phyloP scores from a whole-genome alignment of 2,113 vertebrate species.

The Cryptomyrus ogoouensis region DNA sequence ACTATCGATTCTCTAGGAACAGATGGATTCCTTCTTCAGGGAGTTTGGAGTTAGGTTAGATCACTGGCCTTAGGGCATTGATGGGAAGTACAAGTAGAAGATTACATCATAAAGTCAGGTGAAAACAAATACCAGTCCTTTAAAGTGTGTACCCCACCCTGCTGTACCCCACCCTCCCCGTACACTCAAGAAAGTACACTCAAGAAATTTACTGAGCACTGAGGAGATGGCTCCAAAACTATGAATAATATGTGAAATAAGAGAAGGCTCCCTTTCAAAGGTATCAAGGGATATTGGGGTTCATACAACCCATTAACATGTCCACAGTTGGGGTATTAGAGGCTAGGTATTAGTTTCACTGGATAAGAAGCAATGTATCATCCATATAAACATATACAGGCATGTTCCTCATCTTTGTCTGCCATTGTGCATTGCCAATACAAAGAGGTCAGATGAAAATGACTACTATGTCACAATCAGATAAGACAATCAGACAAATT shows the following conservation, averaged over 20 bases:
- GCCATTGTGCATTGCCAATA: slow-evolving; percentile 29
- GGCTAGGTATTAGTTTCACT: slow-evolving; percentile 29
- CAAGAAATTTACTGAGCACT: neutral
- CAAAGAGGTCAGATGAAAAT: slow-evolving; percentile 45
- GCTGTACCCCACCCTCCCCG: too few relatives aligned
- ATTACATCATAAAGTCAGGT: neutral
- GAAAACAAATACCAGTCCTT: neutral
- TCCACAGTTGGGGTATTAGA: slow-evolving; percentile 15
- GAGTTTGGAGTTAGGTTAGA: slow-evolving; percentile 17
- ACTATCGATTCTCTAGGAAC: slow-evolving; percentile 54
- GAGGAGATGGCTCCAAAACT: neutral
- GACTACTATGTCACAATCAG: slow-evolving; percentile 29
- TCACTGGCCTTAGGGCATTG: neutral
- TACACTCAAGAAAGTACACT: neutral
- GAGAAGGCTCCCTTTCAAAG: neutral
- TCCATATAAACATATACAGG: slow-evolving; percentile 9
- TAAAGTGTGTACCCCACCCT: neutral
- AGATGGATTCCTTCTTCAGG: slow-evolving; percentile 43
- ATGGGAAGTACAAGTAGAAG: neutral
- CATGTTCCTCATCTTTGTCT: slow-evolving; percentile 30
- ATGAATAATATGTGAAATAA: neutral
- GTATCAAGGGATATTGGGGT: neutral
- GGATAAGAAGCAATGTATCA: slow-evolving; percentile 23
- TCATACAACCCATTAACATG: slow-evolving; percentile 20
- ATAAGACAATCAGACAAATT: neutral